phyloP scores from a whole-genome alignment of 2,888 invertebrate genomes.

The Sylvicola cinctus region DNA sequence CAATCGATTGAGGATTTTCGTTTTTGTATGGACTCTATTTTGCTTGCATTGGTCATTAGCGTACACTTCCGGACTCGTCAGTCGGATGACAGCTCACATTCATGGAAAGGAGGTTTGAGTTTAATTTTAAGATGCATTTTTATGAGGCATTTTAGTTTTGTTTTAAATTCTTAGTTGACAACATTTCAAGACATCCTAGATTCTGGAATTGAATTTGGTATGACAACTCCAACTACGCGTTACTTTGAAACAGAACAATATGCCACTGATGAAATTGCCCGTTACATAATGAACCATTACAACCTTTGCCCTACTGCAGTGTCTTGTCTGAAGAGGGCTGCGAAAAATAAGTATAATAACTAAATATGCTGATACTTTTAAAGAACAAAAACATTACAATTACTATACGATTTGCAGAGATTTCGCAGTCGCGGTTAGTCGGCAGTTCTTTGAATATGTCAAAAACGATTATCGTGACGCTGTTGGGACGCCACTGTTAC shows the following conservation, averaged over 20 bases:
- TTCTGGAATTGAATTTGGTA: slow-evolving; percentile 2
- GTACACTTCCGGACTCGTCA: neutral
- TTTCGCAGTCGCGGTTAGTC: neutral
- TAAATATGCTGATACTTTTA: too few species aligned
- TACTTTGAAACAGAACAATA: slow-evolving; percentile 1
- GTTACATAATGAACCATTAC: neutral
- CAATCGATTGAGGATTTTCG: neutral
- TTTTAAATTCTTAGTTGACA: too few species aligned
- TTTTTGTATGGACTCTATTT: neutral
- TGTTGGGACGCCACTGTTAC: neutral
- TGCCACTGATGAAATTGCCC: neutral
- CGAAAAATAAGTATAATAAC: neutral
- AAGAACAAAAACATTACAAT: too few species aligned
- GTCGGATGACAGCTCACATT: neutral
- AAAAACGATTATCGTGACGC: neutral
- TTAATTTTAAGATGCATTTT: too few species aligned
- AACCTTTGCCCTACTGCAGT: neutral
- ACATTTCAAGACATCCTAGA: slow-evolving; percentile 2
- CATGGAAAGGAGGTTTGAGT: neutral
- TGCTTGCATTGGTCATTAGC: neutral
- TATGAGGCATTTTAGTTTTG: too few species aligned
- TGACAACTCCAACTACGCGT: slow-evolving; percentile 2
- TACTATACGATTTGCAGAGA: too few species aligned
- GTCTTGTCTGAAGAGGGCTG: neutral
- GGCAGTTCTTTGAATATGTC: neutral